Evolutionary conservation across 2,888 invertebrate species (phyloP).

Genomic region (Catocala nupta): DNA sequence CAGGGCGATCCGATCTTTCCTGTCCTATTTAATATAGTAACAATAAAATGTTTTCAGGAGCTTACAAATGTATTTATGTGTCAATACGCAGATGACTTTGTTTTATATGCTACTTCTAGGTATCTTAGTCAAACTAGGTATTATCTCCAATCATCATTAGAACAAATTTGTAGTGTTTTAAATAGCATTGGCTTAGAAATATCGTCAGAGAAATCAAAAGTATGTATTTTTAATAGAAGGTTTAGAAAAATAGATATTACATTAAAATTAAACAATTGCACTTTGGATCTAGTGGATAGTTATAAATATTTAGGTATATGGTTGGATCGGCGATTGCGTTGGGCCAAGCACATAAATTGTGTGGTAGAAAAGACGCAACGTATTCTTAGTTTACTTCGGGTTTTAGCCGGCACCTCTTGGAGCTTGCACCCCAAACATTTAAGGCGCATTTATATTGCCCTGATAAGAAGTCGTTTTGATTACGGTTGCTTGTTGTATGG

Average conservation of each 20-base stretch:
- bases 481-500: conserved; percentile 14
- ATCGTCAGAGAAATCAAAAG: conserved; percentile 10
- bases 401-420: conserved; percentile 9
- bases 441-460: conserved; percentile 5
- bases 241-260: not conserved
- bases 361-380: not conserved
- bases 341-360: conserved; percentile 13
- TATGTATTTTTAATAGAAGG: conserved; percentile 14
- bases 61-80: conserved; percentile 28
- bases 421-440: conserved; percentile 12
- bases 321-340: no score
- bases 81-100: conserved; percentile 48
- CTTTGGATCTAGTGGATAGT: not conserved
- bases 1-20: conserved; percentile 57
- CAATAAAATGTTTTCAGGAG: conserved; percentile 37
- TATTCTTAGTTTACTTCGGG: conserved; percentile 7
- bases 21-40: no score
- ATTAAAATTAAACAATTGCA: not conserved
- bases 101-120: not conserved
- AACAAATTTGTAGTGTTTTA: conserved; percentile 20
- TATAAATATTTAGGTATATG: no score
- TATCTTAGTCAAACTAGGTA: not conserved
- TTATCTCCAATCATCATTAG: conserved; percentile 26
- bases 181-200: conserved; percentile 3
- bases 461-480: conserved; percentile 15